These are phyloP conservation scores for Metopia argyrocephala DNA, from an alignment of 2,888 invertebrate species.

Conservation along the genomic window DNA sequence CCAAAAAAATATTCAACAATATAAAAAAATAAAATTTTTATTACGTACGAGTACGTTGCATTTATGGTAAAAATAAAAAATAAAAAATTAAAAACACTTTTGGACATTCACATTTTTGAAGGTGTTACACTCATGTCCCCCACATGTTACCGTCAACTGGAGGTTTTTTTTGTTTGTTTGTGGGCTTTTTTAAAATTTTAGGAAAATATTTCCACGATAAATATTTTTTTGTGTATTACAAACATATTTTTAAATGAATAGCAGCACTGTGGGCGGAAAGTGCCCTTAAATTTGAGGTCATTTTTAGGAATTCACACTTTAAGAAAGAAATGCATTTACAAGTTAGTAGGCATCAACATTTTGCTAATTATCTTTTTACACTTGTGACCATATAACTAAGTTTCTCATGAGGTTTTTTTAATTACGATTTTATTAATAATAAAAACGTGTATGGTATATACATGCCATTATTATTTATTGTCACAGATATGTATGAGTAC, in stretches of 20 bases:
- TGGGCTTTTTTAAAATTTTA: conserved; percentile 9
- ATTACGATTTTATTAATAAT: no score
- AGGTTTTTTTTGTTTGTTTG: neutral
- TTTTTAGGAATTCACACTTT: neutral
- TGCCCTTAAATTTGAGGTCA: neutral
- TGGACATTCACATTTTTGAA: conserved; percentile 52
- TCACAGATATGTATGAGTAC: no score
- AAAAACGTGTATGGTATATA: no score
- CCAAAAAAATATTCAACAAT: conserved; percentile 33
- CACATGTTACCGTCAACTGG: conserved; percentile 39
- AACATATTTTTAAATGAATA: neutral
- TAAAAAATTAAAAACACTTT: neutral
- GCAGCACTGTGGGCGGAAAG: conserved; percentile 24
- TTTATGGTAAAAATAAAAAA: neutral
- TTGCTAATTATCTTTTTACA: no score
- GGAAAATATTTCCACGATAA: conserved; percentile 37
- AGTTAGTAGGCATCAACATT: no score
- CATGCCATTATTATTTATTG: no score
- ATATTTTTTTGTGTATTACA: neutral
- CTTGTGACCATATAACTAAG: no score
- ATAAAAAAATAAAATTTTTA: conserved; percentile 33
- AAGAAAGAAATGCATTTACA: neutral
- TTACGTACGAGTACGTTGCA: neutral
- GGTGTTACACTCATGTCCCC: conserved; percentile 60
- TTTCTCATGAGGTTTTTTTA: no score